Evolutionary conservation across 2,888 invertebrate genomes (phyloP).

Genomic region (Bursaphelenchus okinawaensis): DNA sequence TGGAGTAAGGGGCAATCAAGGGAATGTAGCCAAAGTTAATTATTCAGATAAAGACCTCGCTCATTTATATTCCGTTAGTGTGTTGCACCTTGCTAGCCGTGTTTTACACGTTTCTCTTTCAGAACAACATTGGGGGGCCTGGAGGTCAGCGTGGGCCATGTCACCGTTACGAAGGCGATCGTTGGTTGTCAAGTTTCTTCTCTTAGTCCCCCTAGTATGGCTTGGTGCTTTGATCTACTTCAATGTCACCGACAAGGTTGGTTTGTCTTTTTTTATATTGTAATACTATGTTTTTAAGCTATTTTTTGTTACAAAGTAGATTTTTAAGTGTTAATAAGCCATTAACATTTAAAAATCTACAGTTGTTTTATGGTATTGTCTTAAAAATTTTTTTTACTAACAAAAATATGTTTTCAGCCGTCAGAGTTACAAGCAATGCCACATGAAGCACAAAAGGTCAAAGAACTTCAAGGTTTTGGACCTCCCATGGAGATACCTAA

Average conservation of each 20-base stretch:
- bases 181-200: constrained; percentile 39
- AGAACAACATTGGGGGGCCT: background rate
- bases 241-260: constrained; percentile 33
- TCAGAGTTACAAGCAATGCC: background rate
- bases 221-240: constrained; percentile 48
- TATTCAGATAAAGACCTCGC: background rate
- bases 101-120: too few relatives aligned
- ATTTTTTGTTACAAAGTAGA: too few relatives aligned
- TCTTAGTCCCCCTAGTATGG: constrained; percentile 55
- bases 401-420: background rate
- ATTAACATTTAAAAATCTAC: too few relatives aligned
- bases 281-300: too few relatives aligned
- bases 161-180: constrained; percentile 23
- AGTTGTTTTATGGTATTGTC: too few relatives aligned
- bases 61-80: too few relatives aligned
- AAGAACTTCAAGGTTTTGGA: constrained; percentile 30
- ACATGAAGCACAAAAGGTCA: background rate
- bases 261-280: background rate
- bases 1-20: background rate
- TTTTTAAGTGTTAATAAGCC: too few relatives aligned
- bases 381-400: constrained; percentile 1
- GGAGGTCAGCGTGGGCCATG: background rate
- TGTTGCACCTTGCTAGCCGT: too few relatives aligned
- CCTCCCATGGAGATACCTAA: constrained; percentile 29
- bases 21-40: background rate